phyloP scores from a whole-genome alignment of 2,888 invertebrate genomes.

The Limnephilus rhombicus region DNA sequence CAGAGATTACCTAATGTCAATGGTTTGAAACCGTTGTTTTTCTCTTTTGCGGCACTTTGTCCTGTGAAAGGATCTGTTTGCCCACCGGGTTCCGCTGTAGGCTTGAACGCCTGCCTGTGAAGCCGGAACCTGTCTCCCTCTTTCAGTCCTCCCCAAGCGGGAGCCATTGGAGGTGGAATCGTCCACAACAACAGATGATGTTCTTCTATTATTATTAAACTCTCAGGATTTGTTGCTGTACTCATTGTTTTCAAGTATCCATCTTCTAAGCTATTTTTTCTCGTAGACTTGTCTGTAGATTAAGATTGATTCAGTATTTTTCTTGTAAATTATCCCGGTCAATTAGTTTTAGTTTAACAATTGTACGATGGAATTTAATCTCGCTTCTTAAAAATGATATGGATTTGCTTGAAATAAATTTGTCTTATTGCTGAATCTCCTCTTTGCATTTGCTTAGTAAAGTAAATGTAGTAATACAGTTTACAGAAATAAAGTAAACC shows the following conservation, averaged over 20 bases:
- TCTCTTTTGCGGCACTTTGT: slow-evolving; percentile 46
- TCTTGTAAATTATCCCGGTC: slow-evolving; percentile 32
- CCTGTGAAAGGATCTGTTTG: slow-evolving; percentile 54
- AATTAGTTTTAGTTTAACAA: slow-evolving; percentile 27
- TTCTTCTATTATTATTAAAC: background rate
- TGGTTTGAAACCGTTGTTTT: slow-evolving; percentile 56
- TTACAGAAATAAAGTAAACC: background rate
- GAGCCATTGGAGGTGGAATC: slow-evolving; percentile 18
- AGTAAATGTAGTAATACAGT: background rate
- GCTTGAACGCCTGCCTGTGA: slow-evolving; percentile 51
- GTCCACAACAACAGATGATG: background rate
- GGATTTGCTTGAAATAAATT: background rate
- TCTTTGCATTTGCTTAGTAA: background rate
- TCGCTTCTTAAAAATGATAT: background rate
- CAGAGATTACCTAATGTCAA: slow-evolving; percentile 48
- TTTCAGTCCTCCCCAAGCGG: background rate
- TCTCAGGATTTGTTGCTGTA: background rate
- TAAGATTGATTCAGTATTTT: slow-evolving; percentile 30
- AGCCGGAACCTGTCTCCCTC: slow-evolving; percentile 2
- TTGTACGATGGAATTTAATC: background rate
- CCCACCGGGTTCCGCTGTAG: slow-evolving; percentile 41
- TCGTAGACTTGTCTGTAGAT: slow-evolving; percentile 30
- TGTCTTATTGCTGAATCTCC: background rate
- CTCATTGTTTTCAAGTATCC: slow-evolving; percentile 18
- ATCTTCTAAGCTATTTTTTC: slow-evolving; percentile 32